Conservation (phyloP, 2,888 invertebrate species). For the Hydriomena furcata region DNA sequence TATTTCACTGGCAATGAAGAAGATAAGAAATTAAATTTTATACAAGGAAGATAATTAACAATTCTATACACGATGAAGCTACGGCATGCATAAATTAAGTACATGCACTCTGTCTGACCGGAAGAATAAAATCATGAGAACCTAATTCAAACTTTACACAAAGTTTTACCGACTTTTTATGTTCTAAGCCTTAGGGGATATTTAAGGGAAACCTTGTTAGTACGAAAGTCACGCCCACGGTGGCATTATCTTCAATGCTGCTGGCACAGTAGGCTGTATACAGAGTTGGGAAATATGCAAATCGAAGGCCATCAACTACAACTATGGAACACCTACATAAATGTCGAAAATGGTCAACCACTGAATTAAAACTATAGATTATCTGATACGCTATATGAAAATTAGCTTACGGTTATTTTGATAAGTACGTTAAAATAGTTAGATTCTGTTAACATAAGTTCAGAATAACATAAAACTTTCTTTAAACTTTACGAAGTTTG, state of each 20-base stretch:
- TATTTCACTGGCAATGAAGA: constrained; percentile 13
- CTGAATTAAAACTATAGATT: constrained; percentile 32
- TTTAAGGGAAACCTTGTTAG: constrained; percentile 50
- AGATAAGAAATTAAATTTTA: constrained; percentile 2
- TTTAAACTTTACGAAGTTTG: too few species aligned
- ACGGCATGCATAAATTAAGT: constrained; percentile 32
- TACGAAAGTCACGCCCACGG: constrained; percentile 65
- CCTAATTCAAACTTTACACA: not conserved
- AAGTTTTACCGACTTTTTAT: not conserved
- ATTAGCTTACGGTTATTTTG: too few species aligned
- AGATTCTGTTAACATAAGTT: too few species aligned
- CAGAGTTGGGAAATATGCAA: constrained; percentile 73
- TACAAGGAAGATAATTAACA: constrained; percentile 13
- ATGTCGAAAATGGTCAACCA: constrained; percentile 26
- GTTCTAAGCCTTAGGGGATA: constrained; percentile 27
- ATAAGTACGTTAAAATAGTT: too few species aligned
- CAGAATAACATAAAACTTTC: too few species aligned
- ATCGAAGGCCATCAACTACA: constrained; percentile 72
- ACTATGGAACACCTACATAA: constrained; percentile 50
- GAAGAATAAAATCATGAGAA: not conserved
- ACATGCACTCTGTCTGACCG: constrained; percentile 24
- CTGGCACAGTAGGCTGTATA: constrained; percentile 60
- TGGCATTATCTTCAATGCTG: constrained; percentile 56
- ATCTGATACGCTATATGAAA: too few species aligned
- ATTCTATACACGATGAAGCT: constrained; percentile 19